Evolutionary conservation across 1,140 invertebrate species (phyloP), one percentile per base, ranked within the genome.

Genomic region (Radopholus similis): DNA sequence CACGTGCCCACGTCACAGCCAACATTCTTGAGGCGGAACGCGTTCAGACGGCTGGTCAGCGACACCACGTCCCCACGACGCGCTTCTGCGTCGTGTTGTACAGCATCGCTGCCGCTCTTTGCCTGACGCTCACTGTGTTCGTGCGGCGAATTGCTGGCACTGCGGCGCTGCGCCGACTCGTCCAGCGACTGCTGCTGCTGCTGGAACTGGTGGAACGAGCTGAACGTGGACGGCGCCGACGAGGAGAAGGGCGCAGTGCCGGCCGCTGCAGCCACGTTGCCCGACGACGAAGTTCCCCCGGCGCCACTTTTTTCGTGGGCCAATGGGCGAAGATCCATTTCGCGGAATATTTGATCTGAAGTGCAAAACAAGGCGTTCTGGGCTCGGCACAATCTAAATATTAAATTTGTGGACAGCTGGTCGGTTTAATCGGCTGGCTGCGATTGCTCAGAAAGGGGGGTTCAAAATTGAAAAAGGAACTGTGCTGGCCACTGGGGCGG

Each of bases 1-100:
- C n/a, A n/a, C n/a, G n/a, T n/a, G n/a, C n/a, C n/a, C 30, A 66
- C 64, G 59, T 66, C 64, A 66, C 64, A 66, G 5, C 64, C 64
- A 47, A 66, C 59, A 28, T 55, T 55, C 34, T 66, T 55, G n/a
- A 66, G 54, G 3, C 64, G 49, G 35, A 66, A 66, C 15, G 21
- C 32, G 37, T 66, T 66, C 30, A 66, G 38, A 9, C 64, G 64
- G 21, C 38, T 66, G 15, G 64, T 66, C 38, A 66, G n/a, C 15
- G 64, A 49, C 28, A 47, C 40, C 28, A 42, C 49, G 40, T 47
- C 44, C 5, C n/a, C 15, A 15, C 6, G 26, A 47, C n/a, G n/a
- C 26, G 23, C 47, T 51, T 23, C 47, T 21, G n/a, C 21, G n/a
- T 21, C 23, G n/a, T 51, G 18, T 51, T 51, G 23, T 11, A 9